Conservation (phyloP, 1,140 invertebrate species). For the Orchesella cincta region DNA sequence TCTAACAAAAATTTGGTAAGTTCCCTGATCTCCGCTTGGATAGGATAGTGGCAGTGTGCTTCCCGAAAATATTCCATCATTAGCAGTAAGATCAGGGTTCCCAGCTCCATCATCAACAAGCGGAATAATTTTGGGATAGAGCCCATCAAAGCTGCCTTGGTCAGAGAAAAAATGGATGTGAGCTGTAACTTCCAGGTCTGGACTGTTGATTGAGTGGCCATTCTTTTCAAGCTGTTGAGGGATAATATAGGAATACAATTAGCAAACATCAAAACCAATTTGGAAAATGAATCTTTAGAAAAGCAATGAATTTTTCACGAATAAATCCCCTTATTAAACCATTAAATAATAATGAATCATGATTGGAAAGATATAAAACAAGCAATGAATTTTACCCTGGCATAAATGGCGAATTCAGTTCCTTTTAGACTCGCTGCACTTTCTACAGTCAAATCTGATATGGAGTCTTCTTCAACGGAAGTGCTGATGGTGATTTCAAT, state of each 20-base stretch:
- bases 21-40: too few species aligned
- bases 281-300: too few species aligned
- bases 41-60: background rate
- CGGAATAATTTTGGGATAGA: too few species aligned
- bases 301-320: too few species aligned
- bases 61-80: conserved; percentile 27
- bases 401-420: background rate
- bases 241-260: too few species aligned
- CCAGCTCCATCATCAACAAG: background rate
- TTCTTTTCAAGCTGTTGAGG: conserved; percentile 23
- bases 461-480: background rate
- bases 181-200: background rate
- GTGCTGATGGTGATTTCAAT: background rate
- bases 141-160: background rate
- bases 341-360: too few species aligned
- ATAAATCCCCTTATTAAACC: too few species aligned
- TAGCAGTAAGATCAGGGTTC: conserved; percentile 14
- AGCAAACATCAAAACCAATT: too few species aligned
- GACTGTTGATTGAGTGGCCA: background rate
- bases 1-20: too few species aligned
- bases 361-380: too few species aligned
- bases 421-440: background rate
- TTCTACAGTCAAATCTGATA: background rate
- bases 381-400: too few species aligned
- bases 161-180: background rate